Base-by-base conservation (phyloP, 2,888 invertebrate species). In the Bruchidius siliquastri region DNA sequence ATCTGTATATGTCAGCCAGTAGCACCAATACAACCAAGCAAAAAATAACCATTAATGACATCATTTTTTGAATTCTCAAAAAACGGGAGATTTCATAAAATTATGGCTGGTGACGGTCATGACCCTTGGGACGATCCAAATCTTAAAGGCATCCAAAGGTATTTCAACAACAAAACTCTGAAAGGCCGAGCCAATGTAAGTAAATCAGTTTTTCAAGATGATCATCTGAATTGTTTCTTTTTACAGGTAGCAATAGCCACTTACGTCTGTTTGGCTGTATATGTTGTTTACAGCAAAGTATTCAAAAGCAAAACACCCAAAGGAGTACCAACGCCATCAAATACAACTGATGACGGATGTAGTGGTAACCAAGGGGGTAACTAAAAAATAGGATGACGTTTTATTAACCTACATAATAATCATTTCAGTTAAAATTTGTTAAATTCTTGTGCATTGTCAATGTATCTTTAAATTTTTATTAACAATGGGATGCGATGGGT, bases 51-150 rank as follows among this genome's bases (percentile, higher is more conserved):
- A 18, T 4, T 13, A 18, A 49, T 13, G 49, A 49, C 49, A 49
- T 13, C 18, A 13, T 49, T 49, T n/a, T n/a, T n/a, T n/a, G n/a
- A n/a, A n/a, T n/a, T n/a, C n/a, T n/a, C n/a, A n/a, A n/a, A n/a
- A n/a, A n/a, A n/a, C n/a, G n/a, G n/a, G n/a, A n/a, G 18, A 49
- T 49, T 49, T 49, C 8, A 3, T 49, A 49, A 49, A 26, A 18
- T 49, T 13, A 70, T 70, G 70, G 70, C 68, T 20, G 68, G 68
- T 21, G 68, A 68, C 68, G 68, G 68, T 0, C 22, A 70, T 18
- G 70, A 26, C 18, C 70, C 70, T 13, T 70, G 26, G 20, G 70
- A 70, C 30, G 70, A 70, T 26, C 70, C 70, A 22, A 22, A 10
- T 22, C 26, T 70, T 6, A 70, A 70, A 21, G 70, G 70, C 2